Evolutionary conservation across 2,888 invertebrate genomes (phyloP), one percentile per base, ranked within the genome.

Genomic region (Drosophila peninsularis): DNA sequence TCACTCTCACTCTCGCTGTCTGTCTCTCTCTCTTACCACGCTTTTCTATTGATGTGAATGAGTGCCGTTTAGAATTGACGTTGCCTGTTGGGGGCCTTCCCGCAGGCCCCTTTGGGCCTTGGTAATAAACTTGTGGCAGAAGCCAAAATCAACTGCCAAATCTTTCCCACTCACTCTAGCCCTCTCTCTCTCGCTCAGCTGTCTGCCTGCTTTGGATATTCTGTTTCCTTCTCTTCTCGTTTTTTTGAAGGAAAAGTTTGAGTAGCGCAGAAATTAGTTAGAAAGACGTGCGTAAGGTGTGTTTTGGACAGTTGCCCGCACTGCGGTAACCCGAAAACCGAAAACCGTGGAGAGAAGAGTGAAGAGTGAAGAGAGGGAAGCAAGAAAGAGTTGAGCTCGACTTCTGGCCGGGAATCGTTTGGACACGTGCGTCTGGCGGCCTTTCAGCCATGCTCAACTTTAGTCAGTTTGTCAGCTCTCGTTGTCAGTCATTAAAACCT

Each of bases 251-350:
- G n/a, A n/a, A 36, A 82, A 85, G 76, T 62, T 88, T 82, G 80
- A 82, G 80, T 54, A 74, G 80, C 80, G 73, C 73, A 71, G 84
- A 82, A 88, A 88, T 88, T 78, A 80, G 80, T 78, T 75, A 60
- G 81, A 75, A 69, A 80, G 83, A 84, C 83, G 87, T 88, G 84
- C 84, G 84, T 83, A 69, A 86, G 89, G 87, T 88, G 89, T 78
- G 87, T 61, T 78, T 62, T 56, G 42, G 70, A 66, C 75, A 80
- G 73, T 71, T 75, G 55, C 49, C 49, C 44, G 24, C 47, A 30
- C 11, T 19, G 49, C 36, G 45, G 62, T 36, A 44, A 9, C 30
- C 21, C 11, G 10, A 24, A n/a, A n/a, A 10, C 14, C 24, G 2
- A n/a, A 17, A 2, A 19, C 11, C 11, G 6, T 17, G 10, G 24